phyloP scores from a whole-genome alignment of 1,140 invertebrate species.

The Octopus sinensis region DNA sequence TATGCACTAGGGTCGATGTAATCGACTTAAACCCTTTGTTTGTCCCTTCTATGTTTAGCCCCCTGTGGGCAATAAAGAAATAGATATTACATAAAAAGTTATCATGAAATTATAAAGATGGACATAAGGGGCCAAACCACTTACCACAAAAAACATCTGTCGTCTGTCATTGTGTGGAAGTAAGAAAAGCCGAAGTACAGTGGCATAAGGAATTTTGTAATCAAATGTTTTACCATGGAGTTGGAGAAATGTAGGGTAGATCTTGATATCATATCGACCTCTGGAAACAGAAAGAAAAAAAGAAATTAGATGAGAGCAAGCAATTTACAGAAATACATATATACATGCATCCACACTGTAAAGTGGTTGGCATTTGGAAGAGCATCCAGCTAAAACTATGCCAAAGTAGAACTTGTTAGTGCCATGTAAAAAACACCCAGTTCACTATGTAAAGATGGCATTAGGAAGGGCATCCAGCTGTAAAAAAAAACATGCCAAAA shows the following conservation, averaged over 20 bases:
- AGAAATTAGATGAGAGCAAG: background rate
- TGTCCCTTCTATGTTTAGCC: no score
- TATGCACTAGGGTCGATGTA: no score
- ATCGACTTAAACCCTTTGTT: no score
- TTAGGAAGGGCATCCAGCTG: no score
- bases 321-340: background rate
- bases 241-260: slow-evolving; percentile 96
- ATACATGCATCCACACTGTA: background rate
- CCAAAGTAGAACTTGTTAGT: no score
- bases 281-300: slow-evolving; percentile 61
- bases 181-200: slow-evolving; percentile 88
- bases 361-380: background rate
- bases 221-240: slow-evolving; percentile 99
- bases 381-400: no score
- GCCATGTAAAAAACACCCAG: no score
- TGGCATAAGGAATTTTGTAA: slow-evolving; percentile 98
- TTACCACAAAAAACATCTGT: slow-evolving; percentile 97
- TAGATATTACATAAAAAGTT: no score
- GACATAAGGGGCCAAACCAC: slow-evolving; percentile 24
- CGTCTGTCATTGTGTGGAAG: slow-evolving; percentile 96
- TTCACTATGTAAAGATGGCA: no score
- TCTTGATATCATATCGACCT: slow-evolving; percentile 99
- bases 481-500: no score
- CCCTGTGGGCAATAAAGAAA: no score
- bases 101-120: no score